Conservation (phyloP, 2,888 invertebrate species). For the Hypselothyrea guttata region DNA sequence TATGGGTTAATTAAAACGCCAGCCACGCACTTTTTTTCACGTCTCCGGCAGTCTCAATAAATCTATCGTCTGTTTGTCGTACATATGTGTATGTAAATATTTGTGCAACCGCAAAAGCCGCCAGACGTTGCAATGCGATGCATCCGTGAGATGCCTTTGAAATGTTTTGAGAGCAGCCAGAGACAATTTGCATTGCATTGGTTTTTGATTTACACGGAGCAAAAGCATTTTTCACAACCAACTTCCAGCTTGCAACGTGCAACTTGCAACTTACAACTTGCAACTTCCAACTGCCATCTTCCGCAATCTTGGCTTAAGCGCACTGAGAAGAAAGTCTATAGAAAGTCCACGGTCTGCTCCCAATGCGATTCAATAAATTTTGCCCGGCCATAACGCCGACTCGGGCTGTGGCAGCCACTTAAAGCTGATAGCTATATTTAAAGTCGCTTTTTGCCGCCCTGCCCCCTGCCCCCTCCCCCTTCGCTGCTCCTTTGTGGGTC, state of each 20-base stretch:
- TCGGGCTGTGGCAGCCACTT: constrained; percentile 61
- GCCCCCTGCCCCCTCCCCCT: background rate
- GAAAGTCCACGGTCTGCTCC: constrained; percentile 33
- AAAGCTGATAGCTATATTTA: constrained; percentile 75
- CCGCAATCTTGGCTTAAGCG: constrained; percentile 26
- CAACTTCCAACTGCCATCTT: constrained; percentile 62
- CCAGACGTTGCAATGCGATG: constrained; percentile 36
- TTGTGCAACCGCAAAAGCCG: constrained; percentile 66
- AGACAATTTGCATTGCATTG: constrained; percentile 42
- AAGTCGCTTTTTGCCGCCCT: constrained; percentile 38
- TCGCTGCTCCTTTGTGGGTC: constrained; percentile 55
- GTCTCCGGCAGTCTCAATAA: constrained; percentile 35
- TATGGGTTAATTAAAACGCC: constrained; percentile 75
- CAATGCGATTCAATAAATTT: constrained; percentile 74
- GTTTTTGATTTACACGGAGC: constrained; percentile 34
- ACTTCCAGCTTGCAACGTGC: no score
- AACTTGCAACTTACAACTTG: no score
- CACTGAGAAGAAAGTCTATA: constrained; percentile 21
- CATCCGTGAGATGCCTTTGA: constrained; percentile 77
- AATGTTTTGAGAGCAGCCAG: constrained; percentile 47
- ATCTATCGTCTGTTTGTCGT: constrained; percentile 27
- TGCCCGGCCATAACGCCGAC: constrained; percentile 28
- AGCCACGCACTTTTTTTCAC: constrained; percentile 61
- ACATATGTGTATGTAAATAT: constrained; percentile 58
- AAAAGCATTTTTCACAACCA: constrained; percentile 59